Conservation (phyloP, 1,140 invertebrate species). For the Paramacrobiotus metropolitanus region DNA sequence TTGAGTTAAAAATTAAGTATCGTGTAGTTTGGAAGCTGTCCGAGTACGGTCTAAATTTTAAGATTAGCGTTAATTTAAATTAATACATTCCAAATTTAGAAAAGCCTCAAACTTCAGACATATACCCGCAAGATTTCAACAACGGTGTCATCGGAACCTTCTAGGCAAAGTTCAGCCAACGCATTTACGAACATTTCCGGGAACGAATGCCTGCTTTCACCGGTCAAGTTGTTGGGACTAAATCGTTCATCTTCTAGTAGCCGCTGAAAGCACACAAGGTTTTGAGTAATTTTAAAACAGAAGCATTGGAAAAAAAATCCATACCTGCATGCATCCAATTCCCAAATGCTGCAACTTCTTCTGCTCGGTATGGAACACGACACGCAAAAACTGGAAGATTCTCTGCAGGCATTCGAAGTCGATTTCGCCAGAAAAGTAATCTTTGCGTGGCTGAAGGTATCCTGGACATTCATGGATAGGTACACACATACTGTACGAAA, state of each 20-base stretch:
- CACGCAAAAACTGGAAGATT: neutral
- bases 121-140: conserved; percentile 2
- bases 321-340: neutral
- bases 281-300: neutral
- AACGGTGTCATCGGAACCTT: neutral
- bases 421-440: neutral
- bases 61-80: neutral
- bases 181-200: neutral
- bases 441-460: neutral
- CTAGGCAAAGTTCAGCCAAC: neutral
- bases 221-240: neutral
- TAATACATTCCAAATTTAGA: neutral
- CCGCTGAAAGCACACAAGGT: neutral
- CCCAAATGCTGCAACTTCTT: neutral
- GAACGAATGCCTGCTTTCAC: neutral
- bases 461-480: neutral
- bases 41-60: too few relatives aligned
- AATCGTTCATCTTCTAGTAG: neutral
- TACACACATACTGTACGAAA: too few relatives aligned
- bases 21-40: too few relatives aligned
- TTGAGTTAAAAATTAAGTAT: too few relatives aligned
- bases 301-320: neutral
- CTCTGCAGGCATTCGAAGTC: neutral
- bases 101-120: neutral
- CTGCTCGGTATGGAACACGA: neutral